Evolutionary conservation across 64 coral and sea anemone species (phyloP).

Genomic region (Stichodactyla mertensii): DNA sequence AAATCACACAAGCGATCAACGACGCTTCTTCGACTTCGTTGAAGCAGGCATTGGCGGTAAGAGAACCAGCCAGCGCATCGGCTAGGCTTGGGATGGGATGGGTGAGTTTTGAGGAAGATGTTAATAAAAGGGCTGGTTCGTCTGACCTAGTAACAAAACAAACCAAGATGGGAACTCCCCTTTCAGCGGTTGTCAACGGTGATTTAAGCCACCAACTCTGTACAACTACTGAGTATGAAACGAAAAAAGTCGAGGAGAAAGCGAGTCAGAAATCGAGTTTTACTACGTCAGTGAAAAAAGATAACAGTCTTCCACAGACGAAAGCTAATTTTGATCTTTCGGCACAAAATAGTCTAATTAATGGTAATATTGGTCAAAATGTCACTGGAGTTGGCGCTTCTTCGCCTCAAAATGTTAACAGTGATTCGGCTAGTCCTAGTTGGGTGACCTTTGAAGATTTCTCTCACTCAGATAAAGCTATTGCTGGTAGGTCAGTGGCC

Average conservation of each 20-base stretch:
- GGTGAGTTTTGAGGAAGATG: constrained; percentile 28
- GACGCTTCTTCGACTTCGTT: not conserved
- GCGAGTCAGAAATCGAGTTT: not conserved
- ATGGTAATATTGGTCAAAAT: constrained; percentile 13
- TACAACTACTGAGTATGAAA: not conserved
- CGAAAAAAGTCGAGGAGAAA: not conserved
- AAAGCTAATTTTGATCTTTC: constrained; percentile 3
- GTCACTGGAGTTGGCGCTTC: not conserved
- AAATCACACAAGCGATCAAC: not conserved
- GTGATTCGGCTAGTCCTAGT: not conserved
- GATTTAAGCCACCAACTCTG: not conserved
- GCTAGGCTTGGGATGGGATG: not conserved
- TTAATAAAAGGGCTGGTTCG: not conserved
- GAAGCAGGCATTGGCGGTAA: not conserved
- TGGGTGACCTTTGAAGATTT: constrained; percentile 23
- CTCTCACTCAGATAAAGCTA: not conserved
- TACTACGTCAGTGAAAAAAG: not conserved
- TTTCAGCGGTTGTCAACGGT: constrained; percentile 16
- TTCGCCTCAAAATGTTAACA: not conserved
- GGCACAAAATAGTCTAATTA: not conserved
- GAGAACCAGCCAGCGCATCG: not conserved
- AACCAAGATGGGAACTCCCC: not conserved
- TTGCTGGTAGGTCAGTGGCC: not conserved
- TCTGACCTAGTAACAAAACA: not conserved
- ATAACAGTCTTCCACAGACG: too few species aligned